These are phyloP conservation scores for Denticeps clupeoides DNA, from an alignment of 2,797 vertebrate genomes.

Conservation along the genomic window DNA sequence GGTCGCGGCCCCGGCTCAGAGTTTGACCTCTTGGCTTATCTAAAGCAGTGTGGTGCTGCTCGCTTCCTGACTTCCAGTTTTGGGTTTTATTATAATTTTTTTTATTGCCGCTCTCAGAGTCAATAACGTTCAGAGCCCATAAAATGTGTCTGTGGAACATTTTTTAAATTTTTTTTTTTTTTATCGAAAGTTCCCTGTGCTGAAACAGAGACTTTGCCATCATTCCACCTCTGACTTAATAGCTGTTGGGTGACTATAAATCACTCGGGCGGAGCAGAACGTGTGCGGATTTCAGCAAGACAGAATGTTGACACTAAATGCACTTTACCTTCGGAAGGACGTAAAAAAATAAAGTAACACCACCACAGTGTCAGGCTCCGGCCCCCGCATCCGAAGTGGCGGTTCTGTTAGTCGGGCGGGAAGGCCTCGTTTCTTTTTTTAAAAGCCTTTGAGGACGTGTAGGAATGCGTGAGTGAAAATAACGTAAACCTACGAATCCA, in stretches of 20 bases:
- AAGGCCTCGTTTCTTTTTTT: conserved; percentile 42
- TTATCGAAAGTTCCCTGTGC: no score
- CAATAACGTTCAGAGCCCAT: no score
- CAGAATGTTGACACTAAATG: conserved; percentile 58
- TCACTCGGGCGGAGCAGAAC: conserved; percentile 46
- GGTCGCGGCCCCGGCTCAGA: no score
- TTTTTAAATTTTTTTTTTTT: no score
- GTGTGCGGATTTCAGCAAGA: conserved; percentile 42
- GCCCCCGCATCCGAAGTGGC: conserved; percentile 30
- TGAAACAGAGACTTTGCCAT: not conserved
- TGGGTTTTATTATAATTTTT: no score
- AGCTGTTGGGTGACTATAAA: conserved; percentile 54
- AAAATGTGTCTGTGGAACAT: no score
- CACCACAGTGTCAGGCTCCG: conserved; percentile 16
- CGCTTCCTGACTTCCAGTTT: not conserved
- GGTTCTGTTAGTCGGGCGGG: conserved; percentile 33
- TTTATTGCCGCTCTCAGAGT: no score
- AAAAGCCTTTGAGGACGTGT: conserved; percentile 45
- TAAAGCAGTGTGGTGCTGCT: conserved; percentile 3
- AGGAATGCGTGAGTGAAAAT: conserved; percentile 54
- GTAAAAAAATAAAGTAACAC: conserved; percentile 3
- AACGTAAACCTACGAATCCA: conserved; percentile 24
- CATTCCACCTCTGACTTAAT: conserved; percentile 37
- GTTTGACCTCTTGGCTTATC: conserved; percentile 11
- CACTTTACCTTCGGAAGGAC: conserved; percentile 46